Percentiles rank a stretch among this genome's conserved stretches.
These are phyloP conservation scores for Distichodus sexfasciatus DNA, from an alignment of 2,797 vertebrate genomes.

Conservation along the genomic window DNA sequence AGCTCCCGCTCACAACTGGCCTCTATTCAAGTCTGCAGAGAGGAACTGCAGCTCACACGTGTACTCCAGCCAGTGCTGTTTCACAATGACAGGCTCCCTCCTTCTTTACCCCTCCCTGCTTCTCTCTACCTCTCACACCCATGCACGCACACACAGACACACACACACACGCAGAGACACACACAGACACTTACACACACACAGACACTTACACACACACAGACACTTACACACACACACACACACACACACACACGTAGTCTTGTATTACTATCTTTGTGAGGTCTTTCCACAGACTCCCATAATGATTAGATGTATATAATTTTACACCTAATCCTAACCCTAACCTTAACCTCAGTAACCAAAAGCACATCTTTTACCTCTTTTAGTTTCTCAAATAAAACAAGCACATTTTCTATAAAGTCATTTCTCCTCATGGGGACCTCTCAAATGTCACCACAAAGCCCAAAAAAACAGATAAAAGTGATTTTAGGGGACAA, in stretches of 20 bases:
- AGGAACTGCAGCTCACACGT: conserved; percentile 50
- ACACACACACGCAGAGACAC: conserved; percentile 2
- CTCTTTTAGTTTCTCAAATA: too few relatives aligned
- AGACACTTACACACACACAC: not conserved
- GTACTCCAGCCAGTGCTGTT: conserved; percentile 49
- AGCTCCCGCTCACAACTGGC: conserved; percentile 29
- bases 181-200: not conserved
- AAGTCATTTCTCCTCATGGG: too few relatives aligned
- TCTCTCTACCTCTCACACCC: conserved; percentile 1
- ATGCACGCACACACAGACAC: conserved; percentile 12
- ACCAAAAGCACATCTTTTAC: too few relatives aligned
- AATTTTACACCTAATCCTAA: too few relatives aligned
- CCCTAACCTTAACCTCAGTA: too few relatives aligned
- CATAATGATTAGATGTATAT: too few relatives aligned
- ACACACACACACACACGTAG: not conserved
- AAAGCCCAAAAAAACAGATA: too few relatives aligned
- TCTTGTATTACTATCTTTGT: too few relatives aligned
- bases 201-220: conserved; percentile 12
- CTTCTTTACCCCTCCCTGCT: not conserved
- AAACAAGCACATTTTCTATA: too few relatives aligned
- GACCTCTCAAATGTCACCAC: too few relatives aligned
- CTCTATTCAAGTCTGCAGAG: conserved; percentile 45
- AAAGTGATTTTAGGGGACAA: too few relatives aligned
- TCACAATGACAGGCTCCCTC: conserved; percentile 51
- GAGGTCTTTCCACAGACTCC: too few relatives aligned